Conservation (phyloP, 2,888 invertebrate genomes). For the Lissonota sp. region DNA sequence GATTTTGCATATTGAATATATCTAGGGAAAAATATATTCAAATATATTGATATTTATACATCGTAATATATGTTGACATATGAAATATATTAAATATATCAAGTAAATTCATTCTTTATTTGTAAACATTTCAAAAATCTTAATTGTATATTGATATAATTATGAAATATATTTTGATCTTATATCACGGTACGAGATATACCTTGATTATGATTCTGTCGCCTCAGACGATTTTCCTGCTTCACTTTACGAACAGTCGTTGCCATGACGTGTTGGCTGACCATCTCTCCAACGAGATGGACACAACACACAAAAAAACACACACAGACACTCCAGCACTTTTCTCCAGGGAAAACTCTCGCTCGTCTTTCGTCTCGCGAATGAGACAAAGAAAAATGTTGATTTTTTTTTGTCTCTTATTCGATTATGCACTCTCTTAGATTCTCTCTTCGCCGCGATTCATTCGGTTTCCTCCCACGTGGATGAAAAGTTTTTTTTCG, state of each 20-base stretch:
- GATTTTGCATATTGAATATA: too few relatives aligned
- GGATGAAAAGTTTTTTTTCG: slow-evolving; percentile 10
- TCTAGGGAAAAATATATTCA: too few relatives aligned
- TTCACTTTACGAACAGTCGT: slow-evolving; percentile 90
- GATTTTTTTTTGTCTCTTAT: not conserved
- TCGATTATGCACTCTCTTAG: slow-evolving; percentile 14
- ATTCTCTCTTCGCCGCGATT: too few relatives aligned
- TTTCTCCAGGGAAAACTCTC: slow-evolving; percentile 1
- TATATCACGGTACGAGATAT: slow-evolving; percentile 9
- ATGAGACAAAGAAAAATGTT: not conserved
- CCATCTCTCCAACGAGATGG: slow-evolving; percentile 74
- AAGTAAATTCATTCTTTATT: too few relatives aligned
- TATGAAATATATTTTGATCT: too few relatives aligned
- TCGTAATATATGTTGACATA: too few relatives aligned
- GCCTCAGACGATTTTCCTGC: slow-evolving; percentile 86
- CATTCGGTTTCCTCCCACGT: too few relatives aligned
- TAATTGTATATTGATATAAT: too few relatives aligned
- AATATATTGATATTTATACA: too few relatives aligned
- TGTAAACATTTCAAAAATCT: too few relatives aligned
- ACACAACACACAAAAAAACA: slow-evolving; percentile 3
- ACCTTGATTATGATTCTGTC: slow-evolving; percentile 81
- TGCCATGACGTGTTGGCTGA: slow-evolving; percentile 88
- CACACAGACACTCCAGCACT: slow-evolving; percentile 2
- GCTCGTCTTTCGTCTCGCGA: slow-evolving; percentile 13
- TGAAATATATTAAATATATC: too few relatives aligned